phyloP scores from a whole-genome alignment of 2,888 invertebrate species.

The Drosophila flavopinicola region DNA sequence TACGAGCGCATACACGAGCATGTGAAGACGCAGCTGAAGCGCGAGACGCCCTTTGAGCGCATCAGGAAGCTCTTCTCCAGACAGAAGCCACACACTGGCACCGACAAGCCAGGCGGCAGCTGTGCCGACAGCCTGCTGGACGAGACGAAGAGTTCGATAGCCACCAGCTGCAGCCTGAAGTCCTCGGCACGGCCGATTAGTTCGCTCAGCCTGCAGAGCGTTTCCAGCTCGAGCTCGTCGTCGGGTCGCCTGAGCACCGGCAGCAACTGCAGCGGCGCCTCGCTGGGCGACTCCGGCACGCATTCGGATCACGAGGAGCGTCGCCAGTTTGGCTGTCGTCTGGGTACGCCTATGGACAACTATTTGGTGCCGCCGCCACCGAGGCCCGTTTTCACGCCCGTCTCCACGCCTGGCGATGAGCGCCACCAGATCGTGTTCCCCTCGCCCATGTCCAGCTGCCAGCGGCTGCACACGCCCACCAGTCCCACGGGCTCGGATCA shows the following conservation, averaged over 20 bases:
- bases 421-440: slow-evolving; percentile 83
- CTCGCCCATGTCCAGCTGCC: slow-evolving; percentile 80
- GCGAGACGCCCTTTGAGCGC: slow-evolving; percentile 92
- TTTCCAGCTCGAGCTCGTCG: slow-evolving; percentile 89
- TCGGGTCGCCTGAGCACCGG: slow-evolving; percentile 93
- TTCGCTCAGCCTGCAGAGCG: slow-evolving; percentile 88
- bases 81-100: slow-evolving; percentile 84
- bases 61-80: slow-evolving; percentile 90
- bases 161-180: slow-evolving; percentile 81
- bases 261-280: slow-evolving; percentile 89
- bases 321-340: slow-evolving; percentile 79
- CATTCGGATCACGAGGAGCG: slow-evolving; percentile 93
- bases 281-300: slow-evolving; percentile 93
- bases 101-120: slow-evolving; percentile 64
- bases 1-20: slow-evolving; percentile 93
- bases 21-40: slow-evolving; percentile 90
- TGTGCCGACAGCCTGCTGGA: slow-evolving; percentile 78
- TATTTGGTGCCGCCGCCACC: slow-evolving; percentile 88
- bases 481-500: slow-evolving; percentile 82
- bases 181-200: slow-evolving; percentile 87
- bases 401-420: slow-evolving; percentile 83
- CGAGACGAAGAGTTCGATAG: slow-evolving; percentile 83
- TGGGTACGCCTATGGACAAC: slow-evolving; percentile 85
- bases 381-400: slow-evolving; percentile 84
- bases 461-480: slow-evolving; percentile 82